Evolutionary conservation across 2,888 invertebrate genomes (phyloP), one percentile per base, ranked within the genome.

Genomic region (Chrysodeixis includens): DNA sequence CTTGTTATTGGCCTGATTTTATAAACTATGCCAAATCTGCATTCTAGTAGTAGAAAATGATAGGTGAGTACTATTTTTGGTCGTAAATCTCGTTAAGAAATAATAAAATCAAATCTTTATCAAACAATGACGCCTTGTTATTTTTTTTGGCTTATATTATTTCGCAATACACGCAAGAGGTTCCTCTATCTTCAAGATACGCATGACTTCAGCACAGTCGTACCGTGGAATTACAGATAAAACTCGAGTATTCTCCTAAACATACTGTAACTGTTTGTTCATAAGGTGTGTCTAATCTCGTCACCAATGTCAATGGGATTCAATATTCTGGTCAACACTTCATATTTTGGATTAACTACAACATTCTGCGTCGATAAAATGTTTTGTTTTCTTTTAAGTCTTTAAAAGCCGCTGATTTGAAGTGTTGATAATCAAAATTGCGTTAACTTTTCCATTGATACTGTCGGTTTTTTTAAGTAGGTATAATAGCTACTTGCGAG

Each of bases 391-490:
- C 55, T 66, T 4, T 26, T 6, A 26, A 26, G 26, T 26, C 26
- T 58, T 65, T 26, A 61, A 55, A 69, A 67, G 67, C 73, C 70
- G 73, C 69, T 69, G 67, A 53, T 8, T 32, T 74, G 30, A 69
- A 71, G 69, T 76, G 51, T 68, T 55, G 66, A 70, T 58, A 75
- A 68, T 70, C 56, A 70, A 52, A 54, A 30, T 53, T 51, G 55
- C 55, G 65, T 62, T 62, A 60, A 58, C 55, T 66, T 66, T 73
- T 30, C 62, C 69, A 57, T 46, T 66, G 86, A 86, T 85, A 84
- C 49, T 79, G 86, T 85, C 86, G 83, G 35, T 71, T 75, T 66
- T n/a, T 56, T 66, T 62, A 61, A 40, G 66, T 53, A 18, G 6
- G 16, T 16, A 46, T 46, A 46, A 18, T 46, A 9, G n/a, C 46